Evolutionary conservation across 2,113 vertebrate species (phyloP), one percentile per base, ranked within the genome.

Genomic region (Phalacrocorax brasilianus): DNA sequence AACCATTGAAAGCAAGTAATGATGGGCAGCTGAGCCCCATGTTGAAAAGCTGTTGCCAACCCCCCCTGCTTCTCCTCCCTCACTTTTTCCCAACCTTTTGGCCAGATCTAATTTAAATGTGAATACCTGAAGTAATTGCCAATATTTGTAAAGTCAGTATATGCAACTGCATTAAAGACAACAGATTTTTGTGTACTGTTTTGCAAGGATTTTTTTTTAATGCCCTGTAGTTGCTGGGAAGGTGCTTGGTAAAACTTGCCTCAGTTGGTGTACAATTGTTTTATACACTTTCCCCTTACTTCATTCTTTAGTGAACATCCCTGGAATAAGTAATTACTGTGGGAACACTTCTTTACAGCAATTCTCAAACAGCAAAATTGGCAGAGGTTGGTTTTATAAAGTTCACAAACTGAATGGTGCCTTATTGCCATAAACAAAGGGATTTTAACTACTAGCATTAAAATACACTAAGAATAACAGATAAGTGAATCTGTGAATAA

Each of bases 241-340:
- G 98, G 96, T 97, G 72, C 59, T 79, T 85, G 61, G 91, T 80
- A 96, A 96, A 94, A 91, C 95, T 97, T 96, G 96, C 89, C 93
- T 97, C 68, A 70, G 93, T 94, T 91, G 86, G 95, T 76, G 92
- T 93, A 97, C 95, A 97, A 97, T 97, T 97, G 97, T 98, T 98
- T 98, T 98, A 97, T 97, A 98, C 96, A 95, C 98, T 98, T 98
- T 97, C 97, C 95, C 96, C 97, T 98, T 98, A 97, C 97, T 98
- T 98, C 98, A 98, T 97, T 98, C 98, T 98, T 96, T 97, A 97
- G 97, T 95, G 97, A 98, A 98, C 98, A 98, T 98, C 98, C 97
- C 97, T 97, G 95, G 98, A 98, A 98, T 98, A 97, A 97, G 98
- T 98, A 98, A 98, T 98, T 98, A 98, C 98, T 98, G 98, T 98